Evolutionary conservation across 2,113 vertebrate genomes (phyloP).

Genomic region (Protomyctophum bolini): DNA sequence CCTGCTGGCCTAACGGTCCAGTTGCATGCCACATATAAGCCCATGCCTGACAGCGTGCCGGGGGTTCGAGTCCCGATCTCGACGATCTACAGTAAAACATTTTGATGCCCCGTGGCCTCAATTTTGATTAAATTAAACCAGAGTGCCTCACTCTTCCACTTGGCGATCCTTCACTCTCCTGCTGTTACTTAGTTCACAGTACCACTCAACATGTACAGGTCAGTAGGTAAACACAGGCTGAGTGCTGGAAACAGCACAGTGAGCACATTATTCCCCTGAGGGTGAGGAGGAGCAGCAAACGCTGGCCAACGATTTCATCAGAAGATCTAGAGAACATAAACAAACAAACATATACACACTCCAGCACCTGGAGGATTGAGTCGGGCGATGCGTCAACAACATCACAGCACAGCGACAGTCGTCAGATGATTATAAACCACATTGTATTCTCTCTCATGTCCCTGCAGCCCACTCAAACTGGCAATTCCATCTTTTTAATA

Average conservation of each 20-base stretch:
- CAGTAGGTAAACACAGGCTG: constrained; percentile 59
- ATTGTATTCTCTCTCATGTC: background rate
- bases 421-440: background rate
- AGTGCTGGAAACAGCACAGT: constrained; percentile 33
- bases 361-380: background rate
- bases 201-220: constrained; percentile 27
- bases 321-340: constrained; percentile 12
- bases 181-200: constrained; percentile 19
- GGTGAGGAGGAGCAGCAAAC: constrained; percentile 12
- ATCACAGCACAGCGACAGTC: background rate
- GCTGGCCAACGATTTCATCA: constrained; percentile 6
- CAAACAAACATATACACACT: background rate
- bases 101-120: no score
- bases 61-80: no score
- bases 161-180: constrained; percentile 1
- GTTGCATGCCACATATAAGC: no score
- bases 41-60: no score
- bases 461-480: constrained; percentile 2
- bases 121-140: background rate
- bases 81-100: no score
- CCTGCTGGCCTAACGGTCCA: no score
- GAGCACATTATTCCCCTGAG: constrained; percentile 33
- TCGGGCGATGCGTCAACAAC: background rate
- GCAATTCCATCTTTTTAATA: background rate
- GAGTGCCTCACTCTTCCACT: background rate